Percentiles rank a stretch among this genome's conserved stretches.
phyloP scores from a whole-genome alignment of 1,140 invertebrate genomes.

The Stenopsyche tienmushanensis region DNA sequence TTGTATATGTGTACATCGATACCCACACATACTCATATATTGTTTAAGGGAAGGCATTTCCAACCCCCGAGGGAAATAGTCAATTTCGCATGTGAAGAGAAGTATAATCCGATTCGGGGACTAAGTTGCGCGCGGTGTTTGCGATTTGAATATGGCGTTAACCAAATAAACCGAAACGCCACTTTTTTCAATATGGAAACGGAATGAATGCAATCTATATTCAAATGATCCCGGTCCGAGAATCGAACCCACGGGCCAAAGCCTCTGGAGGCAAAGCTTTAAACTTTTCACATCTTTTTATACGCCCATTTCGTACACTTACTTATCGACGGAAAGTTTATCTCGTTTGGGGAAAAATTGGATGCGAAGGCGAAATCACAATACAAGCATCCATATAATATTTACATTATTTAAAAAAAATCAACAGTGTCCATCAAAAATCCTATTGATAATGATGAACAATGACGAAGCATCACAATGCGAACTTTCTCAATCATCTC shows the following conservation, averaged over 20 bases:
- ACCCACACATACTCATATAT: too few species aligned
- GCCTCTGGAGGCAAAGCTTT: constrained; percentile 1
- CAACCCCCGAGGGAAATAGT: too few species aligned
- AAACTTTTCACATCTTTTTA: constrained; percentile 30
- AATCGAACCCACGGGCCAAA: constrained; percentile 31
- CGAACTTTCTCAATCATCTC: too few species aligned
- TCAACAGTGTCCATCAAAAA: too few species aligned
- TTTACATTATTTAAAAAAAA: too few species aligned
- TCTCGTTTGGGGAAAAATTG: constrained; percentile 29
- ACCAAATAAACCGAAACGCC: constrained; percentile 10
- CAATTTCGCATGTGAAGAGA: too few species aligned
- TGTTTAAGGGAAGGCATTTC: too few species aligned
- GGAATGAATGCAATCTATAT: constrained; percentile 39
- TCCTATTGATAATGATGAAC: too few species aligned
- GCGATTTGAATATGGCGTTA: constrained; percentile 16
- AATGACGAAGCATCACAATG: too few species aligned
- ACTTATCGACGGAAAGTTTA: constrained; percentile 25
- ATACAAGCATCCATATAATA: too few species aligned
- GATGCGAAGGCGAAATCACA: constrained; percentile 2
- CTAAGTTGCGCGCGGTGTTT: neutral
- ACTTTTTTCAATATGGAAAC: neutral
- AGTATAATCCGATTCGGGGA: neutral
- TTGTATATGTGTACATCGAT: too few species aligned
- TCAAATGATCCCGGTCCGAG: constrained; percentile 34
- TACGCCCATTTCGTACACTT: constrained; percentile 31